Conservation (phyloP, 53 echinoderm and acorn worm species). For the Hippasteria phrygiana region DNA sequence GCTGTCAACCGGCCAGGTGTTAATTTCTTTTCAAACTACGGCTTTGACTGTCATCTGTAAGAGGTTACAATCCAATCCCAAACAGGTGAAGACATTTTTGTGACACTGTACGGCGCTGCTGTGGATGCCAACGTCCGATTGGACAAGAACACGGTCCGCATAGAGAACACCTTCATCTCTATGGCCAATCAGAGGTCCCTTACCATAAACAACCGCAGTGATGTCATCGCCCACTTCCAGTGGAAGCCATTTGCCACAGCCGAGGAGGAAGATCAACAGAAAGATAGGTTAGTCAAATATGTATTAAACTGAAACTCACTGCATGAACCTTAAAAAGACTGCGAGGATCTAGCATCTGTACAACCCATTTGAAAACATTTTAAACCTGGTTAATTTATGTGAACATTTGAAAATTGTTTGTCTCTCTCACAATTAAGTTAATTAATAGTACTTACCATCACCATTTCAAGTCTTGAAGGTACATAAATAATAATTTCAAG, state of each 20-base stretch:
- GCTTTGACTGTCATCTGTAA: no score
- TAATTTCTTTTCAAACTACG: no score
- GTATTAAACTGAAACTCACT: background rate
- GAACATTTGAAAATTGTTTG: no score
- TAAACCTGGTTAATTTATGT: no score
- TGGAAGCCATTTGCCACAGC: conserved; percentile 95
- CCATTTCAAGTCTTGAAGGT: no score
- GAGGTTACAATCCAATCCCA: background rate
- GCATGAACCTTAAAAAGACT: no score
- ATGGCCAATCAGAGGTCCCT: conserved; percentile 98
- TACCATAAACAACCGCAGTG: conserved; percentile 95
- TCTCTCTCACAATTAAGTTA: no score
- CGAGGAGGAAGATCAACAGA: conserved; percentile 92
- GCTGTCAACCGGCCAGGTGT: no score
- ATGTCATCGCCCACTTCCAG: conserved; percentile 96
- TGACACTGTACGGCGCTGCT: conserved; percentile 92
- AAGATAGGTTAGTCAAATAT: conserved; percentile 75
- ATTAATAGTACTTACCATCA: no score
- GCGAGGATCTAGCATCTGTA: no score
- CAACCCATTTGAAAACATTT: no score
- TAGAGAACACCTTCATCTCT: conserved; percentile 98
- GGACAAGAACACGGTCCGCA: conserved; percentile 96
- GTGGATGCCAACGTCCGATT: conserved; percentile 94
- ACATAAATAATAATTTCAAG: no score
- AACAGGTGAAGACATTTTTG: conserved; percentile 86